These are phyloP conservation scores for Campoplex nolae DNA, from an alignment of 2,888 invertebrate genomes.

Conservation along the genomic window DNA sequence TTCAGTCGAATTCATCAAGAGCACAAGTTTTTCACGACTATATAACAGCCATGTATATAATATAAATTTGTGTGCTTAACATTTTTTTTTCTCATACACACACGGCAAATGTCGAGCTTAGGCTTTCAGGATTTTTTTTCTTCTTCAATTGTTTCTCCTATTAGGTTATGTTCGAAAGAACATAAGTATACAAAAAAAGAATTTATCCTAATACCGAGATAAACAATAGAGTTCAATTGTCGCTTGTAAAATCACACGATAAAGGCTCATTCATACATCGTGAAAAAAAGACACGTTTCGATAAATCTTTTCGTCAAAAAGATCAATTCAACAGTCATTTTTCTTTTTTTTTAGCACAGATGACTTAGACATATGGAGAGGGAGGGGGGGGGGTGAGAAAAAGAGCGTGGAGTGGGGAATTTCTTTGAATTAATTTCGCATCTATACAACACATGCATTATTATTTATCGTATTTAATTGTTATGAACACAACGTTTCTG, in stretches of 20 bases:
- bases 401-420: slow-evolving; percentile 12
- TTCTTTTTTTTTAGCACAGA: background rate
- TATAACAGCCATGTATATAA: background rate
- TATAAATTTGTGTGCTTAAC: background rate
- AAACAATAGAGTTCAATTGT: slow-evolving; percentile 2
- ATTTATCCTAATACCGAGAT: slow-evolving; percentile 1
- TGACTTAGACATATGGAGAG: background rate
- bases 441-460: slow-evolving; percentile 52
- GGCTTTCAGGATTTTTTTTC: slow-evolving; percentile 6
- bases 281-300: slow-evolving; percentile 25
- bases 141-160: background rate
- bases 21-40: slow-evolving; percentile 5
- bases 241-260: background rate
- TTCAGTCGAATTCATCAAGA: slow-evolving; percentile 10
- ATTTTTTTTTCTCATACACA: background rate
- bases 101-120: slow-evolving; percentile 2
- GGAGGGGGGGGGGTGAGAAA: slow-evolving; percentile 34
- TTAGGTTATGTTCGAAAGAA: background rate
- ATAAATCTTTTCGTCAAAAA: background rate
- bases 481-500: slow-evolving; percentile 70
- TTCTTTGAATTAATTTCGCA: slow-evolving; percentile 18
- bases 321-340: slow-evolving; percentile 15
- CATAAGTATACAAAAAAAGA: slow-evolving; percentile 24
- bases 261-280: slow-evolving; percentile 15
- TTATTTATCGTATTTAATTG: slow-evolving; percentile 34